phyloP scores from a whole-genome alignment of 2,113 vertebrate species.

The Centropristis striata region DNA sequence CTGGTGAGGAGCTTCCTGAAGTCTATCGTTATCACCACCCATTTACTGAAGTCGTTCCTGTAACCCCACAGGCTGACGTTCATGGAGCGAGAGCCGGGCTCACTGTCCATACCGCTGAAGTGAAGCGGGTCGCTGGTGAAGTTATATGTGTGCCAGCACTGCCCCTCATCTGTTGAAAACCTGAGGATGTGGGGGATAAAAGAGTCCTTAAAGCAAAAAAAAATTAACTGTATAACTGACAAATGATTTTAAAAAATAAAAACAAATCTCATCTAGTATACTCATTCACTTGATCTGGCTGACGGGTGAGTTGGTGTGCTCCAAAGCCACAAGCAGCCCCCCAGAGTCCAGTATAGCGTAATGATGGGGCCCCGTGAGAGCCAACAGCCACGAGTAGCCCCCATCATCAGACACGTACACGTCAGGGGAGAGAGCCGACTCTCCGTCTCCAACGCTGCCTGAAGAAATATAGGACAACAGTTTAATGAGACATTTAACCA shows the following conservation, averaged over 20 bases:
- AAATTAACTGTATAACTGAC: too few relatives aligned
- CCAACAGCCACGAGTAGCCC: conserved; percentile 92
- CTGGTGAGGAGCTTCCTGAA: conserved; percentile 90
- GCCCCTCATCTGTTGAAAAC: conserved; percentile 95
- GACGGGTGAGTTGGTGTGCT: conserved; percentile 87
- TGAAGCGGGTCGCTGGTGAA: conserved; percentile 90
- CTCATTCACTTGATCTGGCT: conserved; percentile 89
- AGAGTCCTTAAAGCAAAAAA: background rate
- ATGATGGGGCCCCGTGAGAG: conserved; percentile 92
- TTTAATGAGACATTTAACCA: background rate
- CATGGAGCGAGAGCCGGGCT: conserved; percentile 93
- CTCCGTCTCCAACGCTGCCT: conserved; percentile 93
- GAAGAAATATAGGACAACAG: background rate
- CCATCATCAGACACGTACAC: conserved; percentile 95
- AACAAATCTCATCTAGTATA: background rate
- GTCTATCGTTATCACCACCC: conserved; percentile 95
- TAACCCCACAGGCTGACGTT: conserved; percentile 96
- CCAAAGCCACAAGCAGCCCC: conserved; percentile 92
- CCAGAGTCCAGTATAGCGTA: conserved; percentile 96
- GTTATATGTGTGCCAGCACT: conserved; percentile 90
- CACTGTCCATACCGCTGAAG: conserved; percentile 93
- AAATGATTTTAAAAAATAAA: background rate
- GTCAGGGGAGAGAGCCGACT: conserved; percentile 90
- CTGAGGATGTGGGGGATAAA: conserved; percentile 68
- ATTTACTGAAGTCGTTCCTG: conserved; percentile 86